Conservation (phyloP, 2,113 vertebrate genomes). For the Cervus canadensis region DNA sequence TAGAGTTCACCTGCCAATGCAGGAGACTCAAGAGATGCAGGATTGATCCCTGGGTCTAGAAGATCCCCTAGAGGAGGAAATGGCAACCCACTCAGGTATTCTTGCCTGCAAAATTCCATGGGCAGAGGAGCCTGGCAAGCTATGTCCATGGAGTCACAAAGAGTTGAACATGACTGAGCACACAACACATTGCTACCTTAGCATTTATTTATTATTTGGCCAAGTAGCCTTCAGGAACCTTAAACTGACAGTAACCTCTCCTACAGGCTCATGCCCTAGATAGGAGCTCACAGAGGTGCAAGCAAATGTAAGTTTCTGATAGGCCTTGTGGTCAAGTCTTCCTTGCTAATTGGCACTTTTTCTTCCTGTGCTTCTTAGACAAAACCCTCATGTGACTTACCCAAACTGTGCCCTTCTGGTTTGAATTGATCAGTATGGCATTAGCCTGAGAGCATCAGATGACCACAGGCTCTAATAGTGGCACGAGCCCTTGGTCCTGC, state of each 20-base stretch:
- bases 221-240: background rate
- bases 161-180: background rate
- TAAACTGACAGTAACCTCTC: background rate
- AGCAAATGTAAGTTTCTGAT: background rate
- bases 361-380: background rate
- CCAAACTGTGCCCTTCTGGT: background rate
- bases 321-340: background rate
- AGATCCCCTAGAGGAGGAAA: background rate
- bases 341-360: background rate
- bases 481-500: background rate
- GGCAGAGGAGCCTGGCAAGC: background rate
- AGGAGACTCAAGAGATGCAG: background rate
- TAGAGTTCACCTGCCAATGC: background rate
- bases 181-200: background rate
- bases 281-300: background rate
- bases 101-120: background rate
- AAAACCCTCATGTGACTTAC: background rate
- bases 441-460: background rate
- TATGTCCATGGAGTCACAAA: background rate
- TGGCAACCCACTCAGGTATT: background rate
- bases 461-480: background rate
- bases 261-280: background rate
- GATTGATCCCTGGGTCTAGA: background rate
- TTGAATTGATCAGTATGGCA: background rate
- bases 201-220: background rate